phyloP scores from a whole-genome alignment of 2,888 invertebrate species.

The Pammene aurita region DNA sequence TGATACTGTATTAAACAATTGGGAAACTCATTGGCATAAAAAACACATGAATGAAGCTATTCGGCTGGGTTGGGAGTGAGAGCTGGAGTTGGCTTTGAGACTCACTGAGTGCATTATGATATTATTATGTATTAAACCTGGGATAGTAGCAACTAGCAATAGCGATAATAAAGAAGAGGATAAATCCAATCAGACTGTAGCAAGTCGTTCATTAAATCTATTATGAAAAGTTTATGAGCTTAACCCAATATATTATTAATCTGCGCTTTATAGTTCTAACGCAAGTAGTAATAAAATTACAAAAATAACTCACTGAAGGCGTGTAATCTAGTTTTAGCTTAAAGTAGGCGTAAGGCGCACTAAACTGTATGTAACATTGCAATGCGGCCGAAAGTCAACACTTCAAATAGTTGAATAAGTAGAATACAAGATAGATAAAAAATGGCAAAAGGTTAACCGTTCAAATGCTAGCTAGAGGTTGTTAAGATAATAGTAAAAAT shows the following conservation, averaged over 20 bases:
- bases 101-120: no score
- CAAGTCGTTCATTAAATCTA: conserved; percentile 10
- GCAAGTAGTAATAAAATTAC: conserved; percentile 39
- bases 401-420: conserved; percentile 7
- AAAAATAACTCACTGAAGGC: conserved; percentile 47
- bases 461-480: neutral
- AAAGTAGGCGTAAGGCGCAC: conserved; percentile 48
- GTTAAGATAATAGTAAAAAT: neutral
- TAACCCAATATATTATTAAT: conserved; percentile 43
- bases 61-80: no score
- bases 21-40: no score
- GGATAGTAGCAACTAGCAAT: neutral
- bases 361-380: conserved; percentile 49
- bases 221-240: conserved; percentile 10
- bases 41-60: no score
- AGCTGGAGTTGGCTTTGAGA: no score
- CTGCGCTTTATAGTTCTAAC: conserved; percentile 23
- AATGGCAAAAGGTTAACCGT: neutral
- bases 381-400: conserved; percentile 17
- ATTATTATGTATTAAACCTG: no score
- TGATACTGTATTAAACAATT: no score
- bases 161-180: neutral
- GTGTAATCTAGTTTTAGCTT: conserved; percentile 47
- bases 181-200: neutral
- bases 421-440: neutral